Evolutionary conservation across 2,888 invertebrate genomes (phyloP).

Genomic region (Phasia obesa): DNA sequence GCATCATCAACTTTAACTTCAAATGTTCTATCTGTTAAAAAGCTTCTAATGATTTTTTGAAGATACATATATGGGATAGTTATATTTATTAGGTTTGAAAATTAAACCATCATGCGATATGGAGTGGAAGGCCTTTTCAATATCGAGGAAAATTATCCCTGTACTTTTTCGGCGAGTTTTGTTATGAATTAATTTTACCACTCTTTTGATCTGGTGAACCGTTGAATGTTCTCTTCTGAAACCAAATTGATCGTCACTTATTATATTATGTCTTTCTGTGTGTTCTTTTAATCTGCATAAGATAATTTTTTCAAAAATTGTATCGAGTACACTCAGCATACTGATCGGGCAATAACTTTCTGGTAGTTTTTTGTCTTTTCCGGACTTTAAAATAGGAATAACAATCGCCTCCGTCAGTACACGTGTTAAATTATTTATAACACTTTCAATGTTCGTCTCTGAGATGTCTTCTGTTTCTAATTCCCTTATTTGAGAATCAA

Average conservation of each 20-base stretch:
- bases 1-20: background rate
- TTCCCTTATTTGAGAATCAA: too few species aligned
- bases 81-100: background rate
- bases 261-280: background rate
- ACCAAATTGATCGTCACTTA: slow-evolving; percentile 9
- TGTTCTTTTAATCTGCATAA: background rate
- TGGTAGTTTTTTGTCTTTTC: background rate
- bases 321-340: slow-evolving; percentile 9
- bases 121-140: background rate
- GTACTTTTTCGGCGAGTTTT: too few species aligned
- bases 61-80: background rate
- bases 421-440: too few species aligned
- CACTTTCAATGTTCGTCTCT: too few species aligned
- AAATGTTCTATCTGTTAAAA: background rate
- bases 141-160: too few species aligned
- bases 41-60: background rate
- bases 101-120: background rate
- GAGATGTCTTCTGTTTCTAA: too few species aligned
- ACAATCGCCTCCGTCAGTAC: too few species aligned
- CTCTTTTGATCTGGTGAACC: slow-evolving; percentile 21
- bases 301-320: slow-evolving; percentile 35
- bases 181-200: slow-evolving; percentile 22
- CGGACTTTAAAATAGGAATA: background rate
- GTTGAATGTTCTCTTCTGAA: slow-evolving; percentile 16
- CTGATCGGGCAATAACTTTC: slow-evolving; percentile 26